Percentiles rank a stretch among this genome's conserved stretches.
Conservation (phyloP, 2,797 vertebrate genomes). For the Dromococcyx pavoninus region DNA sequence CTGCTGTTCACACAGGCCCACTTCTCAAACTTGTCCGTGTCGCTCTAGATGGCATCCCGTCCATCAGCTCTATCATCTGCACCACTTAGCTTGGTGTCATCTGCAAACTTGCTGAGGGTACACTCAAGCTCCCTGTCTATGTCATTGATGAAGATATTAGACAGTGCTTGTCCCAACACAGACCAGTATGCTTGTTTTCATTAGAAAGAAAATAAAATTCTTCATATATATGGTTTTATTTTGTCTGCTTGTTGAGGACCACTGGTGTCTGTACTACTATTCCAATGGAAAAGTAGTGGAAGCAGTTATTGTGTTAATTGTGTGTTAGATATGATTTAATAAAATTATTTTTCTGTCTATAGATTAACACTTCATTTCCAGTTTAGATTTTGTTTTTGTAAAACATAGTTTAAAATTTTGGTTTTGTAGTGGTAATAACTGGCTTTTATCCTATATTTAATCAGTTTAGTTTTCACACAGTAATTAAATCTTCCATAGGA, state of each 20-base stretch:
- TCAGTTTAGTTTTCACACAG: not conserved
- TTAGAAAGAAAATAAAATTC: not conserved
- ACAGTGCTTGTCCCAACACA: not conserved
- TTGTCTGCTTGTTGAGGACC: not conserved
- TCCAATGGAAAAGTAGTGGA: not conserved
- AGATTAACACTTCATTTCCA: not conserved
- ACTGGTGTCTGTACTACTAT: not conserved
- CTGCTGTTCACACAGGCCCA: not conserved
- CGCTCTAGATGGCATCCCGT: not conserved
- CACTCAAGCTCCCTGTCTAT: not conserved
- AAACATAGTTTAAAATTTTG: not conserved
- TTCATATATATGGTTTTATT: not conserved
- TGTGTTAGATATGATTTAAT: not conserved
- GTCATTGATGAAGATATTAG: not conserved
- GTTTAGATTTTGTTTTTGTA: not conserved
- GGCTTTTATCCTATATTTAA: not conserved
- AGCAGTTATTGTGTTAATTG: not conserved
- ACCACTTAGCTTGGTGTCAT: not conserved
- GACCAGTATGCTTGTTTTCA: not conserved
- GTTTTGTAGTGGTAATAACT: not conserved
- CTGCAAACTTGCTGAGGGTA: not conserved
- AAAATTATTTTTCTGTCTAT: not conserved
- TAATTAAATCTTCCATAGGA: not conserved
- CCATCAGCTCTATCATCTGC: not conserved
- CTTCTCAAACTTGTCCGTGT: not conserved